Conservation (phyloP, 2,888 invertebrate species). For the Sceliomorpha sp. region DNA sequence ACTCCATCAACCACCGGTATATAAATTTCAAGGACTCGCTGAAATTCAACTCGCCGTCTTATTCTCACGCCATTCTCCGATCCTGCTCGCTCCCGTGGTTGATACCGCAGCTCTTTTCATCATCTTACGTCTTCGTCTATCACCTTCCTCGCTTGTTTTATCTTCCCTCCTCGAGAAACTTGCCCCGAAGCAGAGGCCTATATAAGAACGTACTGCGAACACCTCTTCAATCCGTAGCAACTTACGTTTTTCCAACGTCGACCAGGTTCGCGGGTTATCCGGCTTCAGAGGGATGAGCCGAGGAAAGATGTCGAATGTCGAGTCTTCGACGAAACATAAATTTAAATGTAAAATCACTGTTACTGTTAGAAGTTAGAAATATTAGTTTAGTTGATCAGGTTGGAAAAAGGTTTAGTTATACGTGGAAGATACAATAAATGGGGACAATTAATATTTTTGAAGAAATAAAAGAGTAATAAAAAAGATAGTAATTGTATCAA, state of each 20-base stretch:
- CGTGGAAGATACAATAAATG: too few relatives aligned
- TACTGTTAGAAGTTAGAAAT: too few relatives aligned
- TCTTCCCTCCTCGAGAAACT: slow-evolving; percentile 38
- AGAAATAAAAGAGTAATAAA: too few relatives aligned
- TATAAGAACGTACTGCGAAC: slow-evolving; percentile 74
- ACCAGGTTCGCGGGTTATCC: slow-evolving; percentile 47
- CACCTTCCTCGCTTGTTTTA: slow-evolving; percentile 28
- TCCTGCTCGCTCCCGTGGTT: slow-evolving; percentile 7
- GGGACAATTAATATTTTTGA: too few relatives aligned
- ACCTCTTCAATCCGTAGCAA: slow-evolving; percentile 67
- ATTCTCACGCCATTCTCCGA: slow-evolving; percentile 32
- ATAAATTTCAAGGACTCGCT: slow-evolving; percentile 75
- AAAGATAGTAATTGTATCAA: too few relatives aligned
- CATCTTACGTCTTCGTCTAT: slow-evolving; percentile 7
- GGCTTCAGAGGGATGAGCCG: slow-evolving; percentile 32
- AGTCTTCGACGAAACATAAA: slow-evolving; percentile 52
- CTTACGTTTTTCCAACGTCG: slow-evolving; percentile 48
- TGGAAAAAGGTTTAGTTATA: too few relatives aligned
- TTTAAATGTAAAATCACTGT: slow-evolving; percentile 45
- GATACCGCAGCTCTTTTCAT: slow-evolving; percentile 17
- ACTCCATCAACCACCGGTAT: slow-evolving; percentile 76
- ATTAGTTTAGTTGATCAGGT: too few relatives aligned
- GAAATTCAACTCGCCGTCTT: slow-evolving; percentile 65
- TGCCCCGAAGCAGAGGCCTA: slow-evolving; percentile 62
- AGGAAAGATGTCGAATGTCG: slow-evolving; percentile 34